Conservation (phyloP, 37 sponge, comb jelly and placozoan species). For the Eunapius fragilis region DNA sequence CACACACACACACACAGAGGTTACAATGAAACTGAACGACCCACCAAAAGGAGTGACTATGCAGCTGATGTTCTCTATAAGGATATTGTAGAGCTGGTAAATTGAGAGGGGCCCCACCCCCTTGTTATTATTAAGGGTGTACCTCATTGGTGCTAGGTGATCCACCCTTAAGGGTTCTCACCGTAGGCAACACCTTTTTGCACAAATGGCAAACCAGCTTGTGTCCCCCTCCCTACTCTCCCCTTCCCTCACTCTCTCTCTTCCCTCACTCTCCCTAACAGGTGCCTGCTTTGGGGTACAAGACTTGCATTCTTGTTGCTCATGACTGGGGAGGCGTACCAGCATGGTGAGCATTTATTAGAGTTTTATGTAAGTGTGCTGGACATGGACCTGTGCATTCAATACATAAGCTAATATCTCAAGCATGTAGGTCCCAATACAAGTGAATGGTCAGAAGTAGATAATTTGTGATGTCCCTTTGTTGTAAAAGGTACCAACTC, state of each 20-base stretch:
- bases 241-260: constrained; percentile 3
- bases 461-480: too few relatives aligned
- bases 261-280: background rate
- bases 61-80: constrained; percentile 37
- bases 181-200: too few relatives aligned
- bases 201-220: too few relatives aligned
- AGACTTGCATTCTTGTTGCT: background rate
- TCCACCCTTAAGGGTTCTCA: too few relatives aligned
- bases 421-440: too few relatives aligned
- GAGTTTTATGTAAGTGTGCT: background rate
- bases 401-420: too few relatives aligned
- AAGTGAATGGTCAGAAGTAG: too few relatives aligned
- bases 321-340: background rate
- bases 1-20: constrained; percentile 43
- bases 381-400: too few relatives aligned
- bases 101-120: background rate
- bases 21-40: constrained; percentile 82
- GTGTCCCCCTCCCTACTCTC: background rate
- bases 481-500: too few relatives aligned
- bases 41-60: constrained; percentile 62
- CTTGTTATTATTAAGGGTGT: too few relatives aligned
- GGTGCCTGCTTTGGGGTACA: background rate
- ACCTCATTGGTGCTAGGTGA: too few relatives aligned
- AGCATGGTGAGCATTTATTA: background rate
- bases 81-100: constrained; percentile 63